These are phyloP conservation scores for Cotesia vestalis DNA, from an alignment of 1,140 invertebrate species.

Conservation along the genomic window DNA sequence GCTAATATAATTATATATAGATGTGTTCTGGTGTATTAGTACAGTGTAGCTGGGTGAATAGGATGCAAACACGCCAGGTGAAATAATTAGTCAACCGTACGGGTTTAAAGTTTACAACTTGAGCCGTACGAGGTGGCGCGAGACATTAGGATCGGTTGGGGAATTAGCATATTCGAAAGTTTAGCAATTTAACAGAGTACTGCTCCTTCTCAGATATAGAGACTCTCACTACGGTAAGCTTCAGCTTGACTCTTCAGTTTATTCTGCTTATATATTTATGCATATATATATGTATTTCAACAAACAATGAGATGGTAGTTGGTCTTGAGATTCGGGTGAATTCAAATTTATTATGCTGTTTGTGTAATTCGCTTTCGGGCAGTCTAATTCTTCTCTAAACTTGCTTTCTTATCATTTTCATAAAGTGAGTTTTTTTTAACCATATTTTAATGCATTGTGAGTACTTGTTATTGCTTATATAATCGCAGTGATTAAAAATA, in stretches of 20 bases:
- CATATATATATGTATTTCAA: neutral
- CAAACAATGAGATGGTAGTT: too few species aligned
- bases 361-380: too few species aligned
- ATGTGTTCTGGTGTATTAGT: too few species aligned
- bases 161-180: conserved; percentile 62
- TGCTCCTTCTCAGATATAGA: conserved; percentile 45
- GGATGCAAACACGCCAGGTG: conserved; percentile 16
- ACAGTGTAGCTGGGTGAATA: neutral
- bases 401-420: too few species aligned
- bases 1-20: conserved; percentile 6
- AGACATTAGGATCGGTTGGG: conserved; percentile 57
- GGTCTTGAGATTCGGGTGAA: too few species aligned
- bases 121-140: conserved; percentile 28
- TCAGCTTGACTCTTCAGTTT: neutral
- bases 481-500: too few species aligned
- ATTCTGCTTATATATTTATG: neutral
- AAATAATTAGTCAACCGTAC: conserved; percentile 31
- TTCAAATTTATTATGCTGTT: too few species aligned
- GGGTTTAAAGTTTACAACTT: conserved; percentile 31
- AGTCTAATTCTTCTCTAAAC: too few species aligned
- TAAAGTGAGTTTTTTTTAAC: too few species aligned
- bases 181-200: conserved; percentile 58
- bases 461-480: too few species aligned
- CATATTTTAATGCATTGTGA: too few species aligned
- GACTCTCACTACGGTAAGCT: neutral